These are phyloP conservation scores for Rhadinocentrus ornatus DNA, from an alignment of 2,797 vertebrate species.

Conservation along the genomic window DNA sequence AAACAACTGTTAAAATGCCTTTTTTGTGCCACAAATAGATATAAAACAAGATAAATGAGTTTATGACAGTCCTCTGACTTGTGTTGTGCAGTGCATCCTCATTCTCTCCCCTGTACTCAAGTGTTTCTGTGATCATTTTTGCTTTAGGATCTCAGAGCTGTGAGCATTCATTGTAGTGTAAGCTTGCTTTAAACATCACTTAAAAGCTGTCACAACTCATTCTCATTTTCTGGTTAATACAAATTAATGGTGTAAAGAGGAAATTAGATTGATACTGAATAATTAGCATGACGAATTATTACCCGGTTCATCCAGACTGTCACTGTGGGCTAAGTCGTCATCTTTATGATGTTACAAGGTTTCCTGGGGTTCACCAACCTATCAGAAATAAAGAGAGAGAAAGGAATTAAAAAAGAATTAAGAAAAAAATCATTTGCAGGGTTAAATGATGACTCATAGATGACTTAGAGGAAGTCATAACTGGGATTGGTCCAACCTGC, in stretches of 20 bases:
- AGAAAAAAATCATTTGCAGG: constrained; percentile 53
- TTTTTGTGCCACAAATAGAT: not conserved
- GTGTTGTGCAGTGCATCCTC: constrained; percentile 20
- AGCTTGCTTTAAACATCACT: constrained; percentile 40
- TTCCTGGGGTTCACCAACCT: constrained; percentile 48
- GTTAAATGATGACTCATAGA: constrained; percentile 64
- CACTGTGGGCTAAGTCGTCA: constrained; percentile 54
- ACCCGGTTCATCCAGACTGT: constrained; percentile 25
- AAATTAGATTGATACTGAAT: constrained; percentile 46
- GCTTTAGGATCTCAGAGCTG: constrained; percentile 30
- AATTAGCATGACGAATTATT: constrained; percentile 35
- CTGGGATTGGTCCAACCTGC: constrained; percentile 41
- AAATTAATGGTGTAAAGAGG: constrained; percentile 50
- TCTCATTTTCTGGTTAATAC: constrained; percentile 64
- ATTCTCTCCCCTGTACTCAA: not conserved
- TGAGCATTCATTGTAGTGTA: constrained; percentile 4
- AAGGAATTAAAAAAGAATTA: constrained; percentile 34
- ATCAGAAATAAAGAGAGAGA: constrained; percentile 37
- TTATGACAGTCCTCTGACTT: constrained; percentile 1
- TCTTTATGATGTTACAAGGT: constrained; percentile 35
- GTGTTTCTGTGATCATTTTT: constrained; percentile 31
- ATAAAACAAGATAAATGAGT: not conserved
- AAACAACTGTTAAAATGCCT: not conserved
- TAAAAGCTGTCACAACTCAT: constrained; percentile 35
- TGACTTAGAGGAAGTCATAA: constrained; percentile 39